Base-by-base conservation (phyloP, 2,797 vertebrate genomes). In the Hypotaenidia okinawae region DNA sequence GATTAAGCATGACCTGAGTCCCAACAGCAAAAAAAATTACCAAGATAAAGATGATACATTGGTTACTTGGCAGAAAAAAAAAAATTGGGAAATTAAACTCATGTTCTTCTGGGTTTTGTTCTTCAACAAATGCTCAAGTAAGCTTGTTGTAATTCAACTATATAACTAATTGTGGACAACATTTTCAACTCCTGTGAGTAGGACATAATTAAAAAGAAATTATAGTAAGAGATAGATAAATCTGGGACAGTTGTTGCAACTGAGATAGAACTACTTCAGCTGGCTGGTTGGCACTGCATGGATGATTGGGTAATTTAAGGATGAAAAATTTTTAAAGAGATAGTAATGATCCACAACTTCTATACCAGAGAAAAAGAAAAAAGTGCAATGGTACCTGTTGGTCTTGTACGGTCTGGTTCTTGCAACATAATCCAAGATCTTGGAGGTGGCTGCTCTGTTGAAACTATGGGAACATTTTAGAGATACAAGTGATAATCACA, bases 391-490 rank as follows among this genome's bases (percentile, higher is more conserved):
- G 67, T 97, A 97, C 97, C 99, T 95, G 99, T 98, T 87, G 99
- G 98, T 95, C 98, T 98, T 96, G 99, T 98, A 97, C 99, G 97
- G 93, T 99, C 99, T 75, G 99, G 99, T 97, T 99, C 99, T 97
- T 99, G 98, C 91, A 99, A 98, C 97, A 98, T 98, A 97, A 99
- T 99, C 99, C 99, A 99, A 95, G 99, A 99, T 95, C 99, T 98
- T 96, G 99, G 98, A 93, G 99, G 99, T 68, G 99, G 99, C 89
- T 99, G 99, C 93, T 99, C 99, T 97, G 98, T 98, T 93, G 99
- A 98, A 98, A 99, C 99, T 99, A 94, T 37, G 86, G 95, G 77
- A 96, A 93, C 16, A 82, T 69, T 94, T 95, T 15, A 92, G 66
- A 96, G 55, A 87, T 68, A 77, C 54, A 76, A 69, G 61, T 90